Evolutionary conservation across 1,140 invertebrate genomes (phyloP).

Genomic region (Drosophila kohkoa): DNA sequence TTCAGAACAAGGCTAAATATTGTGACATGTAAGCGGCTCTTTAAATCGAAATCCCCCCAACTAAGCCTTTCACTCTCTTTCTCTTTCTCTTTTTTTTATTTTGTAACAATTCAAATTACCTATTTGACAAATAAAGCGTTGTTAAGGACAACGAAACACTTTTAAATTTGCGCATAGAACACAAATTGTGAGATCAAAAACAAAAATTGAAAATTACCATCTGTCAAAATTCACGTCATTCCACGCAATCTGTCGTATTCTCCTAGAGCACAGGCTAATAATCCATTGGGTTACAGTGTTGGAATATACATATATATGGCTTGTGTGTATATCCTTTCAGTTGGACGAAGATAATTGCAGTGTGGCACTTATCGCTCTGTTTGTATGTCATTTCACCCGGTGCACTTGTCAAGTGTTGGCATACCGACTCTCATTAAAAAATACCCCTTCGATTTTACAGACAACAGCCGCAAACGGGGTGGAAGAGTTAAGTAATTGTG

Average conservation of each 20-base stretch:
- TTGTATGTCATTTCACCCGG: slow-evolving; percentile 55
- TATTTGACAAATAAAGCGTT: slow-evolving; percentile 75
- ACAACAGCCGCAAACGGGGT: slow-evolving; percentile 48
- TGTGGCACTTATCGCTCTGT: slow-evolving; percentile 61
- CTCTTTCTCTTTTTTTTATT: not conserved
- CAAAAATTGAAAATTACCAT: slow-evolving; percentile 75
- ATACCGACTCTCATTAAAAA: slow-evolving; percentile 76
- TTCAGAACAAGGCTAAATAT: slow-evolving; percentile 59
- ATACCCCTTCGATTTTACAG: slow-evolving; percentile 57
- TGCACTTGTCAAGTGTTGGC: slow-evolving; percentile 81
- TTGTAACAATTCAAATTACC: slow-evolving; percentile 65
- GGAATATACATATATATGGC: slow-evolving; percentile 6
- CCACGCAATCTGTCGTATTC: slow-evolving; percentile 67
- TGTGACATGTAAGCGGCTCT: slow-evolving; percentile 59
- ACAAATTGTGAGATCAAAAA: slow-evolving; percentile 81
- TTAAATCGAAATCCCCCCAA: slow-evolving; percentile 40
- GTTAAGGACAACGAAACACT: slow-evolving; percentile 78
- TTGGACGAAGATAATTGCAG: slow-evolving; percentile 55
- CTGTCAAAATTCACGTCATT: slow-evolving; percentile 83
- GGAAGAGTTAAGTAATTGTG: slow-evolving; percentile 38
- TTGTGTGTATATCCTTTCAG: slow-evolving; percentile 30
- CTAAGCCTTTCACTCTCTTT: slow-evolving; percentile 47
- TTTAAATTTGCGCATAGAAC: slow-evolving; percentile 67
- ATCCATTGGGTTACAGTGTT: slow-evolving; percentile 52
- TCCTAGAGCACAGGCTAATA: slow-evolving; percentile 45